Base-by-base conservation (phyloP, 2,888 invertebrate genomes). In the Ommatoiulus sabulosus region DNA sequence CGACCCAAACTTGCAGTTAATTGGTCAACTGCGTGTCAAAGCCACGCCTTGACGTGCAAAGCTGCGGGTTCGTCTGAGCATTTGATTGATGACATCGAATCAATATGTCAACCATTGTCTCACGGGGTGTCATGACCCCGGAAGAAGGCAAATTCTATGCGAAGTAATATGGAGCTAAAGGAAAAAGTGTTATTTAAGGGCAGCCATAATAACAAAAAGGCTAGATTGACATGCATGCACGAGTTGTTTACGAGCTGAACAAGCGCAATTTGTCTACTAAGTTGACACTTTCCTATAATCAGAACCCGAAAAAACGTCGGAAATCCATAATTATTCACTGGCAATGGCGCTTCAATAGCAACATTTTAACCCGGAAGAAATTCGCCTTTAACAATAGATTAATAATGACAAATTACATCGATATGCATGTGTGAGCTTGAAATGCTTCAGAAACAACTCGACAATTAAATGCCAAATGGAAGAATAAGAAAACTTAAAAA, bases 121-220 rank as follows among this genome's bases (percentile, higher is more conserved):
- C 72, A 72, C 24, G 72, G 72, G 72, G 72, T 72, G 72, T 72
- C 72, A 72, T 72, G 72, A 72, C 72, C 72, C 72, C 72, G 72
- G 72, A 72, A 72, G 72, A 72, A 24, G 72, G 24, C 72, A 72
- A 72, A 72, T 24, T 72, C 72, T 24, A 72, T 24, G 24, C 24
- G 72, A 24, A 35, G 24, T 72, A 72, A 24, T 72, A 72, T 72
- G 72, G 12, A 24, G 24, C 72, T 24, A 24, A 24, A 8, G 72
- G 20, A 72, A 72, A 72, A 72, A 72, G 72, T 72, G 72, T 72
- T 72, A 24, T 63, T 63, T 63, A 20, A 20, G n/a, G n/a, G 24
- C 8, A 72, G 24, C 24, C 63, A 63, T 20, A 52, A 72, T 24
- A 72, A 72, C 10, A 72, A 8, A 72, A 72, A 72, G 72, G 72